Evolutionary conservation across 2,888 invertebrate genomes (phyloP).

Genomic region (Microchrysa polita): DNA sequence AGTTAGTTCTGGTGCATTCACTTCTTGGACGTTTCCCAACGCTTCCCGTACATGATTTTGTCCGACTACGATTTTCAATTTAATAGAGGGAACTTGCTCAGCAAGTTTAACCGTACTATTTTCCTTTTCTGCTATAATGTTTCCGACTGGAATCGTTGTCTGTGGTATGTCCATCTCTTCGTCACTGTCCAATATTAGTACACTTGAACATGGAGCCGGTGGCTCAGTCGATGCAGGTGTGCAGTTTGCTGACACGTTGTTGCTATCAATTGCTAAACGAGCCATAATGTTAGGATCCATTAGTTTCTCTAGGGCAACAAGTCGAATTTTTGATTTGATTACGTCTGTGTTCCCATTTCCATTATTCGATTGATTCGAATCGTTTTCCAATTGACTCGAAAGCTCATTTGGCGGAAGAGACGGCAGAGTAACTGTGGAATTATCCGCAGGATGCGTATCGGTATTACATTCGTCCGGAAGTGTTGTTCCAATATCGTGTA

Average conservation of each 20-base stretch:
- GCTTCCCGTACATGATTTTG: too few species aligned
- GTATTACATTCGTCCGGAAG: constrained; percentile 22
- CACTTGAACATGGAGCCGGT: background rate
- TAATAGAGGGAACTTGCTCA: too few species aligned
- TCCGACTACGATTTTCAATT: too few species aligned
- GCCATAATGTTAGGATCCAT: constrained; percentile 47
- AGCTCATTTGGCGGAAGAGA: background rate
- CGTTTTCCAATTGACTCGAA: background rate
- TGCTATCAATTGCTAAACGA: background rate
- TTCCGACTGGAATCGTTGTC: too few species aligned
- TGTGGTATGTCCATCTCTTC: constrained; percentile 19
- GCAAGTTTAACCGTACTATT: too few species aligned
- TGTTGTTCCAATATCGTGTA: background rate
- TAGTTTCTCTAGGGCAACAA: constrained; percentile 49
- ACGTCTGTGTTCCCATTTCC: background rate
- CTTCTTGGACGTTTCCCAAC: too few species aligned
- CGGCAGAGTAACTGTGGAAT: background rate
- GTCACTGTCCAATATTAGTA: constrained; percentile 47
- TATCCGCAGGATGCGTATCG: too few species aligned
- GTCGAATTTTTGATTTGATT: constrained; percentile 30
- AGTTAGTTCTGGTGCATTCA: too few species aligned
- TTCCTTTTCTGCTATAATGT: too few species aligned
- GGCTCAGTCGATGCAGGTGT: too few species aligned
- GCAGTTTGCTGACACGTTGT: too few species aligned
- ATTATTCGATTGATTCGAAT: background rate